These are phyloP conservation scores for Apus apus DNA, from an alignment of 2,113 vertebrate genomes.

Conservation along the genomic window DNA sequence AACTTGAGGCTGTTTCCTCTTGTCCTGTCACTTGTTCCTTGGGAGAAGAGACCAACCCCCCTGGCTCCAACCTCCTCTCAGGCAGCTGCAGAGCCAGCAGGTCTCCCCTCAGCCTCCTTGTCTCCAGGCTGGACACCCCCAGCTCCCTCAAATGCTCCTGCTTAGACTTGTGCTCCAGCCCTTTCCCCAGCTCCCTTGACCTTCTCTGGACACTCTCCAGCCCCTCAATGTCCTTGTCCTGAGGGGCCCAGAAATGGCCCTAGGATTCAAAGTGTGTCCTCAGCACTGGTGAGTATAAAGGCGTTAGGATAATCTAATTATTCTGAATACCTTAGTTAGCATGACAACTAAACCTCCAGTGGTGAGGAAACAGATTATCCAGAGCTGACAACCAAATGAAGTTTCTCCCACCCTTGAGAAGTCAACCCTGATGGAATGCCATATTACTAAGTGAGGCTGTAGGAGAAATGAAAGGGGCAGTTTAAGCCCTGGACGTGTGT, in stretches of 20 bases:
- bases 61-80: fast-evolving
- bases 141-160: neutral
- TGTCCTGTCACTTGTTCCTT: fast-evolving
- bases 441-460: fast-evolving
- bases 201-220: fast-evolving
- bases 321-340: neutral
- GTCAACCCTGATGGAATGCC: neutral
- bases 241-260: neutral
- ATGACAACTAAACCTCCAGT: neutral
- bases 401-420: neutral
- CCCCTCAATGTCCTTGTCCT: fast-evolving
- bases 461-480: neutral
- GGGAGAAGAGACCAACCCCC: fast-evolving
- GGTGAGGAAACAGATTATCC: neutral
- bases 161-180: neutral
- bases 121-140: fast-evolving
- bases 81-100: fast-evolving
- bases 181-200: fast-evolving
- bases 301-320: neutral
- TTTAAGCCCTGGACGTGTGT: fast-evolving
- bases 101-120: neutral
- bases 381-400: fast-evolving
- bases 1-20: fast-evolving
- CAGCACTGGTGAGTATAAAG: neutral
- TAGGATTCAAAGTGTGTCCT: fast-evolving